Conservation (phyloP, 2,797 vertebrate genomes). For the Labroides dimidiatus region DNA sequence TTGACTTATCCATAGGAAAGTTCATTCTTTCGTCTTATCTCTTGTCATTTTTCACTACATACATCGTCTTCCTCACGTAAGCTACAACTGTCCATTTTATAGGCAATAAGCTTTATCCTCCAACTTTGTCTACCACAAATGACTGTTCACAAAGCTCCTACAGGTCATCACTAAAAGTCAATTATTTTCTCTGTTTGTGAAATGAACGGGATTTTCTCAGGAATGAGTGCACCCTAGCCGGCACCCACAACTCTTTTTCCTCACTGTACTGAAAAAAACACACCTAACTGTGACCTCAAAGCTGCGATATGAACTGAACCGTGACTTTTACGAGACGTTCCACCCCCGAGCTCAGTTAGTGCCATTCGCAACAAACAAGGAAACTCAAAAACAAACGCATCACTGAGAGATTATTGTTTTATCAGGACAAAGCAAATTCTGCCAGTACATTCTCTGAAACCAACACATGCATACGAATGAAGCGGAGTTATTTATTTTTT, state of each 20-base stretch:
- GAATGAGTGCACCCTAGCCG: conserved; percentile 71
- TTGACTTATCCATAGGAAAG: conserved; percentile 24
- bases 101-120: conserved; percentile 75
- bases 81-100: conserved; percentile 55
- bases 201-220: conserved; percentile 77
- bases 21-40: conserved; percentile 23
- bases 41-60: conserved; percentile 35
- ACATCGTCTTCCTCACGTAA: conserved; percentile 67
- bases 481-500: conserved; percentile 68
- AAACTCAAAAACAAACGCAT: conserved; percentile 18
- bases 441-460: conserved; percentile 61
- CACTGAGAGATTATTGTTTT: conserved; percentile 37
- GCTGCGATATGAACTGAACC: conserved; percentile 67
- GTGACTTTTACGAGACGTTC: conserved; percentile 70
- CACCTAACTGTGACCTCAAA: conserved; percentile 77
- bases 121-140: conserved; percentile 16
- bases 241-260: conserved; percentile 70
- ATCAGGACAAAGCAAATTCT: conserved; percentile 46
- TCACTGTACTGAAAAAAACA: conserved; percentile 67
- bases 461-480: conserved; percentile 56
- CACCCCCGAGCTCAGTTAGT: conserved; percentile 68
- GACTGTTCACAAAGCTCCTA: conserved; percentile 58
- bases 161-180: conserved; percentile 31
- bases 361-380: conserved; percentile 69
- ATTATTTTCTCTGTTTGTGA: conserved; percentile 54